phyloP scores from a whole-genome alignment of 2,113 vertebrate genomes.

The Glaucidium brasilianum region DNA sequence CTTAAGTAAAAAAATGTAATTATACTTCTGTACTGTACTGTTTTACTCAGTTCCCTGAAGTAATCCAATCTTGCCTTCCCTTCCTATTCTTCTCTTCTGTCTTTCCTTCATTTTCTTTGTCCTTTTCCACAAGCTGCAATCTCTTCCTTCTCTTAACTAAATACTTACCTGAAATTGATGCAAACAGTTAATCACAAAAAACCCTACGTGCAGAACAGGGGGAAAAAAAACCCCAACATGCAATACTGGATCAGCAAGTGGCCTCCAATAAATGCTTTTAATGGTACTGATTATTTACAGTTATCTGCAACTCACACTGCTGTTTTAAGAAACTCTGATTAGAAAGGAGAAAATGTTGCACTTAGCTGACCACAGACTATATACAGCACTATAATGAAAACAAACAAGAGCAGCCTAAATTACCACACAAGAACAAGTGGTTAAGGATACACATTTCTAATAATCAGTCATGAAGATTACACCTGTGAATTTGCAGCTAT shows the following conservation, averaged over 20 bases:
- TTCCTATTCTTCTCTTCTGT: background rate
- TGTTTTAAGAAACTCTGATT: background rate
- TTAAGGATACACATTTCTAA: background rate
- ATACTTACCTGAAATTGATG: slow-evolving; percentile 42
- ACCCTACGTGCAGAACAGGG: background rate
- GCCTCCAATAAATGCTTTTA: background rate
- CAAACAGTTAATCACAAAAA: background rate
- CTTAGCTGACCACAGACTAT: background rate
- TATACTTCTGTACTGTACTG: background rate
- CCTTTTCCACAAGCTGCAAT: background rate
- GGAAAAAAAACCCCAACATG: background rate
- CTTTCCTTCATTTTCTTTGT: background rate
- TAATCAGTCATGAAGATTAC: background rate
- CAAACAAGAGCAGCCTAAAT: background rate
- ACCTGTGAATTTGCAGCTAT: background rate
- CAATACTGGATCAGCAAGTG: background rate
- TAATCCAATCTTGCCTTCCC: background rate
- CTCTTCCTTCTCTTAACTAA: background rate
- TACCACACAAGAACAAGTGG: background rate
- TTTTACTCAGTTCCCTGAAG: background rate
- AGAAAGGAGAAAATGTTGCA: background rate
- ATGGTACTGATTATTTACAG: background rate
- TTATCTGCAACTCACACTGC: background rate
- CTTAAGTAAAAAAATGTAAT: background rate
- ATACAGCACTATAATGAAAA: background rate